phyloP scores from a whole-genome alignment of 2,888 invertebrate species.

The Azorinus chamasolen region DNA sequence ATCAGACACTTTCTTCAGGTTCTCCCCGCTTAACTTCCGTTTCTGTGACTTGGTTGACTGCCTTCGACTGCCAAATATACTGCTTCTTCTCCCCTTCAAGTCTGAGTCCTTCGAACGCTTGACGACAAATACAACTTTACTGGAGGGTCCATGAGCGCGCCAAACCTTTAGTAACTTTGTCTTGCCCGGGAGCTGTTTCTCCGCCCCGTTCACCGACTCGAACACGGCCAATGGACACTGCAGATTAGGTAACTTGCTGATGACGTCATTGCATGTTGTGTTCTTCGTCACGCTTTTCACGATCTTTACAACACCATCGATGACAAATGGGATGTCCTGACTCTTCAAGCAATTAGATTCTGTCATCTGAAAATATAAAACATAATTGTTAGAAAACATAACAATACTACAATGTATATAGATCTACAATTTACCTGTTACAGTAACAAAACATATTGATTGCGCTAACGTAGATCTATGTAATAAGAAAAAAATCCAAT shows the following conservation, averaged over 20 bases:
- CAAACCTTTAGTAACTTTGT: constrained; percentile 50
- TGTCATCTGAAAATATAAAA: constrained; percentile 48
- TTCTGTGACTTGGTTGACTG: constrained; percentile 10
- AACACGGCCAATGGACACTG: constrained; percentile 40
- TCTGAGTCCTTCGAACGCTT: constrained; percentile 26
- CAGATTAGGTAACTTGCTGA: constrained; percentile 46
- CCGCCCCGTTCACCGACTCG: constrained; percentile 33
- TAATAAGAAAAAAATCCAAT: too few species aligned
- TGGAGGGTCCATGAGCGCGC: constrained; percentile 38
- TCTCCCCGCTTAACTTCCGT: neutral
- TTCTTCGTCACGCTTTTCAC: constrained; percentile 49
- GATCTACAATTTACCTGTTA: too few species aligned
- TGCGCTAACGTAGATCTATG: too few species aligned
- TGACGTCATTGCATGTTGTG: constrained; percentile 61
- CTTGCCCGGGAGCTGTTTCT: constrained; percentile 46
- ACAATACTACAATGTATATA: too few species aligned
- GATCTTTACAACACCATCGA: constrained; percentile 41
- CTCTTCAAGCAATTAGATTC: constrained; percentile 21
- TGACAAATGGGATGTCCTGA: constrained; percentile 47
- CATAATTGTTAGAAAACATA: neutral
- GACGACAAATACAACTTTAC: constrained; percentile 46
- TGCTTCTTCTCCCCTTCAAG: constrained; percentile 14
- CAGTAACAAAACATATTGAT: too few species aligned
- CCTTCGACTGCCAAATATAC: constrained; percentile 23
- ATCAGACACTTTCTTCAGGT: constrained; percentile 51